Evolutionary conservation across 2,113 vertebrate genomes (phyloP).

Genomic region (Emydocephalus ijimae): DNA sequence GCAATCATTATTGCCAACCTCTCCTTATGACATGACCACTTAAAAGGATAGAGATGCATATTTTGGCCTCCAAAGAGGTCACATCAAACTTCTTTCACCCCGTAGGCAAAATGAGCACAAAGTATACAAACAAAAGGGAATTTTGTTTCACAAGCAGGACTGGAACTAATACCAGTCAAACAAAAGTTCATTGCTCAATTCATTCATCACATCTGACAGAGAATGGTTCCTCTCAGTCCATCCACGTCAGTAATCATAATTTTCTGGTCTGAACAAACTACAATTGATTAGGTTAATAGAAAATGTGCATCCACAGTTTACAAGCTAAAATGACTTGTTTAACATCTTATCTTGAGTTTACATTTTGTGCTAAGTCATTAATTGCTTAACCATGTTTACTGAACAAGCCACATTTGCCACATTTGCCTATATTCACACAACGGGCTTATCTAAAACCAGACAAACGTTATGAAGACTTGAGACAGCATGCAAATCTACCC

Average conservation of each 20-base stretch:
- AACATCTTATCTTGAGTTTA: neutral
- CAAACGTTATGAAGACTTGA: neutral
- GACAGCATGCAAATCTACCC: neutral
- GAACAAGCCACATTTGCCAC: neutral
- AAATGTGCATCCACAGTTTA: neutral
- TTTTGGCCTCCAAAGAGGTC: constrained; percentile 53
- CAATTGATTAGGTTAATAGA: neutral
- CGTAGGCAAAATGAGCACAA: constrained; percentile 66
- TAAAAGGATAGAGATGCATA: constrained; percentile 53
- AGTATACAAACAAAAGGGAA: constrained; percentile 68
- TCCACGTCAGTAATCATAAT: constrained; percentile 33
- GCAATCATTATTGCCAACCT: constrained; percentile 47
- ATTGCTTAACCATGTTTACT: neutral
- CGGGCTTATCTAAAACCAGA: neutral
- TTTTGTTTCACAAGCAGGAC: constrained; percentile 67
- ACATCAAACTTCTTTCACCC: constrained; percentile 62
- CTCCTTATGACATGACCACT: constrained; percentile 59
- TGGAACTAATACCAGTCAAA: constrained; percentile 69
- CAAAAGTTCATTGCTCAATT: constrained; percentile 66
- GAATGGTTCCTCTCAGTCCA: constrained; percentile 60
- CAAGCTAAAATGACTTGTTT: neutral
- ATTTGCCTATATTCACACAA: neutral
- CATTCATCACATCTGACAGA: constrained; percentile 64
- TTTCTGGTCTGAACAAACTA: neutral
- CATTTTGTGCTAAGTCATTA: neutral